Evolutionary conservation across 2,888 invertebrate species (phyloP), one percentile per base, ranked within the genome.

Genomic region (Branchellion lobata): DNA sequence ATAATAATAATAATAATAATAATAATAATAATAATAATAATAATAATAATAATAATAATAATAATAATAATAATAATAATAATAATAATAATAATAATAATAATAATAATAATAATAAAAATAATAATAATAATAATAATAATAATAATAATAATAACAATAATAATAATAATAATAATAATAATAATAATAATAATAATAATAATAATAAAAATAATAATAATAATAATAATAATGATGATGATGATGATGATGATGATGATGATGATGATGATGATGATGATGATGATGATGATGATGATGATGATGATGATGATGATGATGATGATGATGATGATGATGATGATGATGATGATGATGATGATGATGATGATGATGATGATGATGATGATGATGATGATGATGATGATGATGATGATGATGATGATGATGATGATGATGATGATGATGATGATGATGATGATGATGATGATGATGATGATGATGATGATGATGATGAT

Each of bases 241-340:
- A 11, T 61, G 2, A 40, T 1, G 73, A 61, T 5, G 53, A 61
- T 11, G 76, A 76, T 29, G 65, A 71, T 24, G 68, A 71, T 34
- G 77, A 72, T 69, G 74, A 74, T 74, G 47, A 40, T 74, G 74
- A 74, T 74, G 47, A 47, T 47, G 74, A 36, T 74, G 74, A 47
- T 40, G 74, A 74, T 74, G 74, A 47, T 47, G 74, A 74, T 74
- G 74, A 74, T n/a, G 74, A 74, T 1, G 2, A n/a, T 74, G 74
- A 74, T 74, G 74, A 74, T 47, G 74, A n/a, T 31, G 8, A 47
- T 74, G 74, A 40, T 74, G 74, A 74, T 74, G 74, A 36, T 31
- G 3, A 27, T 75, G 53, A 40, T 73, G 36, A 73, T 18, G 36
- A 73, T 73, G 21, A 73, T 73, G 40, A 73, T 40, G 40, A 34